Conservation (phyloP, 2,113 vertebrate genomes). For the Axis porcinus region DNA sequence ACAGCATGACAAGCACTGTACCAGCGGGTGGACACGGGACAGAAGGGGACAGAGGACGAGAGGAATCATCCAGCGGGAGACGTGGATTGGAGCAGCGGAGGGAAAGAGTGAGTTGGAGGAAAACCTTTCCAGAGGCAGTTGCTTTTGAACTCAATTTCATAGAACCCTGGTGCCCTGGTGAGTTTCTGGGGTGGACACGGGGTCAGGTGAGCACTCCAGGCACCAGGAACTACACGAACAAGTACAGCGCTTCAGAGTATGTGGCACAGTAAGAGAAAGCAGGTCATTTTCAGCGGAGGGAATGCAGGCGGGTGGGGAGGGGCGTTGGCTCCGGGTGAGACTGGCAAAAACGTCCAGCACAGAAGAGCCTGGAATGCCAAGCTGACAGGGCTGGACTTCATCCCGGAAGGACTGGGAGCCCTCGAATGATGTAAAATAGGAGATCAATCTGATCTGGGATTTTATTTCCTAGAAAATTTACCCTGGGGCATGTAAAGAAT, state of each 20-base stretch:
- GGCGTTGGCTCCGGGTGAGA: not conserved
- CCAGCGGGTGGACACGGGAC: accelerated
- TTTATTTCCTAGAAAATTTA: not conserved
- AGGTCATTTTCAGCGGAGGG: not conserved
- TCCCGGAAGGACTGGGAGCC: not conserved
- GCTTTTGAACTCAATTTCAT: not conserved
- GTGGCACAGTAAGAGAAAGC: not conserved
- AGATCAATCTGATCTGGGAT: no score
- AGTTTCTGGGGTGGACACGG: not conserved
- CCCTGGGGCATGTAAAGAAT: not conserved
- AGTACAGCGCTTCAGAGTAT: not conserved
- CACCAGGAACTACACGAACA: not conserved
- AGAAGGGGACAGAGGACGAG: accelerated
- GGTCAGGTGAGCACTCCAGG: not conserved
- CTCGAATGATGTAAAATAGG: not conserved
- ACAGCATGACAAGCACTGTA: accelerated
- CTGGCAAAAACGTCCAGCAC: not conserved
- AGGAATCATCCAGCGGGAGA: not conserved
- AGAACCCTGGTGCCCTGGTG: not conserved
- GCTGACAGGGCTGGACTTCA: not conserved
- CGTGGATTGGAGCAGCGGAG: not conserved
- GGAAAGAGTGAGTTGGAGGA: not conserved
- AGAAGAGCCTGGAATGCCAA: accelerated
- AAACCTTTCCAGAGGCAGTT: not conserved
- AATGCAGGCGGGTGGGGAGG: not conserved